These are phyloP conservation scores for Jordanella pulchra DNA, from an alignment of 2,797 vertebrate species.

Conservation along the genomic window DNA sequence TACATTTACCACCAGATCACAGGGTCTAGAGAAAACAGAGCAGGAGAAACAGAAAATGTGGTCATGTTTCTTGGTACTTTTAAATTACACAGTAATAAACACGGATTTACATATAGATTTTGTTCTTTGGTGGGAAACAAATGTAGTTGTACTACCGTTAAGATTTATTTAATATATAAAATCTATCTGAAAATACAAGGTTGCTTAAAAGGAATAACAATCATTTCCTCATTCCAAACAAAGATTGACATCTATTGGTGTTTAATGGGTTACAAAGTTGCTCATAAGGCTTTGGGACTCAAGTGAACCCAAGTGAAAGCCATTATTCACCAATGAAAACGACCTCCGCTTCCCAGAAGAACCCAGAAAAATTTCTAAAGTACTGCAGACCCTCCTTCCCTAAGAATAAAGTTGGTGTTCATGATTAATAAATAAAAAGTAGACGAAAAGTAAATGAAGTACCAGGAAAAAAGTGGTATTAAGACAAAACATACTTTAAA, in stretches of 20 bases:
- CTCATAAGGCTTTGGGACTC: not conserved
- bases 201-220: not conserved
- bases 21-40: slow-evolving; percentile 52
- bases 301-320: not conserved
- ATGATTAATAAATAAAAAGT: not conserved
- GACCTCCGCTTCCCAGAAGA: no score
- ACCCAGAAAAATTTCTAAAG: not conserved
- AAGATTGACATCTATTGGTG: not conserved
- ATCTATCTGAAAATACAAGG: not conserved
- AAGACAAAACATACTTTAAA: not conserved
- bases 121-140: slow-evolving; percentile 33
- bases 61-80: slow-evolving; percentile 51
- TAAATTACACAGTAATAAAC: slow-evolving; percentile 55
- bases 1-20: slow-evolving; percentile 40
- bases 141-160: slow-evolving; percentile 23
- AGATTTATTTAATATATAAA: not conserved
- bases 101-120: slow-evolving; percentile 57
- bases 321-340: no score
- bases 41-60: slow-evolving; percentile 24
- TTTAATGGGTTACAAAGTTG: no score
- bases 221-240: not conserved
- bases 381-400: not conserved
- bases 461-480: not conserved
- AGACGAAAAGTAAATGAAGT: not conserved
- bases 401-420: not conserved